phyloP scores from a whole-genome alignment of 2,888 invertebrate species.

The Mesochorus sp. region DNA sequence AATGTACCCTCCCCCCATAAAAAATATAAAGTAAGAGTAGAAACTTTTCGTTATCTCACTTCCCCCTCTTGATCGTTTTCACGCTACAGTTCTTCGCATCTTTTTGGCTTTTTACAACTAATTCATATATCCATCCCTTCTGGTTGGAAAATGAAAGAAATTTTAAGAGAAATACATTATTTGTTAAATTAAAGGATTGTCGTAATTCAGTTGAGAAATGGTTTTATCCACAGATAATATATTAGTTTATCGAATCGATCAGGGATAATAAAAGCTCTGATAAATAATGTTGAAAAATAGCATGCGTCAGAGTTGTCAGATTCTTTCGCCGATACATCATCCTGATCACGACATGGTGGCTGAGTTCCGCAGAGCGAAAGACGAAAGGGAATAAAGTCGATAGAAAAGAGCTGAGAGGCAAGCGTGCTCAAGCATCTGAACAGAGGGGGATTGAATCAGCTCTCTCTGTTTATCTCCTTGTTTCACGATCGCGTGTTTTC shows the following conservation, averaged over 20 bases:
- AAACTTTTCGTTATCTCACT: neutral
- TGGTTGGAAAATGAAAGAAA: too few species aligned
- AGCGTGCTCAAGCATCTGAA: constrained; percentile 15
- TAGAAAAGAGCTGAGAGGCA: constrained; percentile 5
- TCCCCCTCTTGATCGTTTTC: too few species aligned
- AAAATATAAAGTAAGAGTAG: neutral
- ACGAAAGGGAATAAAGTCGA: constrained; percentile 1
- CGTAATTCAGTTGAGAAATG: too few species aligned
- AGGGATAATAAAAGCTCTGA: neutral
- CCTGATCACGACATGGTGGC: constrained; percentile 51
- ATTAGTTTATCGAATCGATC: neutral
- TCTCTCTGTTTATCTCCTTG: neutral
- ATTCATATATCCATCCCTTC: too few species aligned
- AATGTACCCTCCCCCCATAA: neutral
- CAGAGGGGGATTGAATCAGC: constrained; percentile 19
- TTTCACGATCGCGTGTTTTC: constrained; percentile 13
- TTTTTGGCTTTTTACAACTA: too few species aligned
- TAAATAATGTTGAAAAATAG: constrained; percentile 28
- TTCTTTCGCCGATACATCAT: constrained; percentile 62
- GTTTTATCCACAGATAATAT: too few species aligned
- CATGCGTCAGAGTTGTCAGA: constrained; percentile 4
- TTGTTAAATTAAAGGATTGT: too few species aligned
- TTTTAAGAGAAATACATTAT: too few species aligned
- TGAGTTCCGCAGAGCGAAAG: neutral
- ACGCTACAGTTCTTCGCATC: too few species aligned